phyloP scores from a whole-genome alignment of 2,113 vertebrate species.

The Diadophis punctatus region DNA sequence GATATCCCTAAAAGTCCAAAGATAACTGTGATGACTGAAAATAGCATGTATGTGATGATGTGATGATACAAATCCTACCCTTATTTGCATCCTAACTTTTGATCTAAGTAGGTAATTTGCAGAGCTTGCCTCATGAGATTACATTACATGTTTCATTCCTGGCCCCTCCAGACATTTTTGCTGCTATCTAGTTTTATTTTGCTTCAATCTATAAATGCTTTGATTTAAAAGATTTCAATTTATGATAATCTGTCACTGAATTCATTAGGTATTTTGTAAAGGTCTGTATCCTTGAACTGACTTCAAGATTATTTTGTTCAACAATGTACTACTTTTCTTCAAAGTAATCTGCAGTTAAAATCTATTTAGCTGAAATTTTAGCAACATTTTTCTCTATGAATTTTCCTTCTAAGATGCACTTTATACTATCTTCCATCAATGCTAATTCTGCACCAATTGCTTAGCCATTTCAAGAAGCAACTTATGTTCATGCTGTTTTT shows the following conservation, averaged over 20 bases:
- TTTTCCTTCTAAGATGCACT: neutral
- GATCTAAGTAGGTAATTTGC: neutral
- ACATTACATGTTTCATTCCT: neutral
- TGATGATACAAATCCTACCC: neutral
- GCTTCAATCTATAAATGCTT: neutral
- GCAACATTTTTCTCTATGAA: neutral
- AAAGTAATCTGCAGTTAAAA: neutral
- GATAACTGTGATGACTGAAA: neutral
- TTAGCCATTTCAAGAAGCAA: neutral
- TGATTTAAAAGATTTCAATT: neutral
- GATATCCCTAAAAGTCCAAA: neutral
- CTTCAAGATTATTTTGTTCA: neutral
- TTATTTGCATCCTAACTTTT: neutral
- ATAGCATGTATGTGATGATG: neutral
- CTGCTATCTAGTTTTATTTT: neutral
- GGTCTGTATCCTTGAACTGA: neutral
- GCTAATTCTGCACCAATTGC: neutral
- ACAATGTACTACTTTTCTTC: neutral
- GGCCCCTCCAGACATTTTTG: neutral
- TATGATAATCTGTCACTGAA: neutral
- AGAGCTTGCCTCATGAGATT: neutral
- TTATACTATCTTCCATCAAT: neutral
- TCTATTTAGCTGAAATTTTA: neutral
- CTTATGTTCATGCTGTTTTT: neutral
- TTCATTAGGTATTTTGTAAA: neutral